Conservation (phyloP, 1,140 invertebrate genomes). For the Micrasema minimum region DNA sequence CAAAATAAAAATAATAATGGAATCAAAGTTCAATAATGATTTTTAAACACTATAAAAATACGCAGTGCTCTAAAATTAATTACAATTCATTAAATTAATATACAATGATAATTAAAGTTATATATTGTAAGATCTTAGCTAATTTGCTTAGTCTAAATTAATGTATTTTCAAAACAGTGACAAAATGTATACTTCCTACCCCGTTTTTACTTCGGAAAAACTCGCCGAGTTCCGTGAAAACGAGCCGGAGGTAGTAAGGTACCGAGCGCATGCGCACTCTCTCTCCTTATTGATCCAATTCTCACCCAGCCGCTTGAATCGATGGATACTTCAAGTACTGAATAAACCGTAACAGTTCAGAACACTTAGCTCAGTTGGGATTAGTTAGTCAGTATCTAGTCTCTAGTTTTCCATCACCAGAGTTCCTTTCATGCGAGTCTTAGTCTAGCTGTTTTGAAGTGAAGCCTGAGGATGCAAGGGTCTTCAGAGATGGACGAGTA, state of each 20-base stretch:
- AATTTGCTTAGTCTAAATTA: no score
- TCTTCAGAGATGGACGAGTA: slow-evolving; percentile 52
- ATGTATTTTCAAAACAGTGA: no score
- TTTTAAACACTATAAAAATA: no score
- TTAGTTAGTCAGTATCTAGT: no score
- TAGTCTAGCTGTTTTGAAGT: background rate
- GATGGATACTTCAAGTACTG: slow-evolving; percentile 33
- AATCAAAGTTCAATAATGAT: no score
- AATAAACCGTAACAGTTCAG: slow-evolving; percentile 1
- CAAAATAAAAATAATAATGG: no score
- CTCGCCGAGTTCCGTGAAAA: slow-evolving; percentile 9
- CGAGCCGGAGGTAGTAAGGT: background rate
- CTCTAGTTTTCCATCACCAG: no score
- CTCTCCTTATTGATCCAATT: slow-evolving; percentile 44
- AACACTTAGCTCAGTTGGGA: slow-evolving; percentile 6
- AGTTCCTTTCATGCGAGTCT: background rate
- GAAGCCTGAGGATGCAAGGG: slow-evolving; percentile 24
- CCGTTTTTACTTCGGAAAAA: slow-evolving; percentile 21
- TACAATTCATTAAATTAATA: no score
- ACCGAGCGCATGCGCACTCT: slow-evolving; percentile 38
- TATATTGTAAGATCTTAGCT: no score
- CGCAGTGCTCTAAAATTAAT: no score
- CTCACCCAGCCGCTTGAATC: slow-evolving; percentile 39
- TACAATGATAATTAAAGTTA: no score
- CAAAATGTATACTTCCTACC: background rate